Base-by-base conservation (phyloP, 2,888 invertebrate genomes). In the Ryuthela nishihirai region DNA sequence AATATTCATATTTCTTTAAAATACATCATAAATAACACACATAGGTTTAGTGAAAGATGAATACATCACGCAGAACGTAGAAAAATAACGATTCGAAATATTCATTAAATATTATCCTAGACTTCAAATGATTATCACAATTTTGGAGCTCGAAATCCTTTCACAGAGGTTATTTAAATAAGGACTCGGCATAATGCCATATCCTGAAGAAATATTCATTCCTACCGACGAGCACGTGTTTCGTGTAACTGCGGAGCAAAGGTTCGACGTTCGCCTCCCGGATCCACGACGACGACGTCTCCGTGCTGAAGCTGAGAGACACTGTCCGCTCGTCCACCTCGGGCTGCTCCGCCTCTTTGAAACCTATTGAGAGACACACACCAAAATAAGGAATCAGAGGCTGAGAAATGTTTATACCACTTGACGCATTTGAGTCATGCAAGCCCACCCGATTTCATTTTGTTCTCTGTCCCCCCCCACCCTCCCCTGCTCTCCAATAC, bases 201-300 rank as follows among this genome's bases (percentile, higher is more conserved):
- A 93, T 87, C 68, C 88, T 83, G 85, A 94, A 94, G 85, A 93
- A 94, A 79, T 94, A 94, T 77, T 94, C 93, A 74, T 92, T 91
- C 70, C 86, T 83, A 67, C 87, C 81, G 46, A 91, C 79, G 47
- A 93, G 80, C 56, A 86, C 85, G 64, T 87, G 87, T 67, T 87
- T 83, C n/a, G 91, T 88, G 76, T 93, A 93, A 38, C 88, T 87
- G 68, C 85, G 82, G 68, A 93, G 91, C 72, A 92, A 90, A 2
- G 93, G 91, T 74, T 94, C 93, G 87, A 94, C 91, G 70, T 90
- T 87, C 73, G 90, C 85, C 64, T 94, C 91, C 55, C 90, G 81
- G 72, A 93, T 80, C 95, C 95, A 97, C 6, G 91, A 91, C 29
- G 90, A 88, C 50, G 91, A 89, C 36, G 89, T 91, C 75, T 92